Conservation (phyloP, 2,888 invertebrate genomes). For the Diplolepis rosae region DNA sequence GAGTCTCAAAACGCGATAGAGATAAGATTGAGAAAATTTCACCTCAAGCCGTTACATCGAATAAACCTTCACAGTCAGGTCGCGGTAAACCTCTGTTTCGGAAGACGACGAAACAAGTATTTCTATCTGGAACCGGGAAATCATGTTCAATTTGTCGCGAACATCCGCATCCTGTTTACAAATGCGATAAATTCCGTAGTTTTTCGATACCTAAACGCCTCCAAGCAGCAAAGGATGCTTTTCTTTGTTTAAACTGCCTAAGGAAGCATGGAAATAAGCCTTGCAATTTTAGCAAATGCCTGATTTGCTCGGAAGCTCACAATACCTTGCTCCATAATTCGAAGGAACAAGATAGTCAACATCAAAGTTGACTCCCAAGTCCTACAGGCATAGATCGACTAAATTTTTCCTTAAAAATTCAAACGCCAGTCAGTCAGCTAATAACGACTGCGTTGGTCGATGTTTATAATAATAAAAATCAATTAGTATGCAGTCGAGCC, state of each 20-base stretch:
- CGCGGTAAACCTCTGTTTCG: not conserved
- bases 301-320: not conserved
- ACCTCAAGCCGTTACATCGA: not conserved
- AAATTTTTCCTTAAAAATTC: not conserved
- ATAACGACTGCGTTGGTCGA: slow-evolving; percentile 39
- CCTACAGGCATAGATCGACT: not conserved
- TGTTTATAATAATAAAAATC: slow-evolving; percentile 1
- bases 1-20: slow-evolving; percentile 31
- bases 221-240: slow-evolving; percentile 12
- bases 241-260: slow-evolving; percentile 38
- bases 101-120: not conserved
- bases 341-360: not conserved
- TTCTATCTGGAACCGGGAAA: not conserved
- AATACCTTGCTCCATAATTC: not conserved
- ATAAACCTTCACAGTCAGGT: not conserved
- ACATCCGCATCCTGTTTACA: slow-evolving; percentile 30
- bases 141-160: slow-evolving; percentile 30
- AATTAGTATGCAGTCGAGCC: slow-evolving; percentile 28
- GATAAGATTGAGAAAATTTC: not conserved
- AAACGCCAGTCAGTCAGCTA: slow-evolving; percentile 3
- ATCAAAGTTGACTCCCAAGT: not conserved
- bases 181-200: slow-evolving; percentile 33
- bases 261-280: slow-evolving; percentile 11
- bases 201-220: slow-evolving; percentile 21
- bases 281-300: not conserved